Evolutionary conservation across 2,113 vertebrate species (phyloP).

Genomic region (Chunga burmeisteri): DNA sequence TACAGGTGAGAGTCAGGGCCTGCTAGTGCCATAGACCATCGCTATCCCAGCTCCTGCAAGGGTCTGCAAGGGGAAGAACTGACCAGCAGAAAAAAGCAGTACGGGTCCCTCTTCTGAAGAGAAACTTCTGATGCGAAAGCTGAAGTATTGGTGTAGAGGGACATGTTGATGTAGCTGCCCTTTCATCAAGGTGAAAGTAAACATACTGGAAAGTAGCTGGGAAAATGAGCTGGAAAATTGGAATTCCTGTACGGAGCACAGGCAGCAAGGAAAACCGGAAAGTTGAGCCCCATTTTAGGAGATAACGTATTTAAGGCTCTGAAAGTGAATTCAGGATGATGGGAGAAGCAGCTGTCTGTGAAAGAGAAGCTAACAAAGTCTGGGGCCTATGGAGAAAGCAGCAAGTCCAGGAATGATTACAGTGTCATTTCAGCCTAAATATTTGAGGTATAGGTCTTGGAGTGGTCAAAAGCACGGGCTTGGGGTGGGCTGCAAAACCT

Average conservation of each 20-base stretch:
- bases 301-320: background rate
- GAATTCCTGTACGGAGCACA: background rate
- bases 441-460: background rate
- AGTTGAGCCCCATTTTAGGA: background rate
- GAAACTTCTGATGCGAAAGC: background rate
- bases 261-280: background rate
- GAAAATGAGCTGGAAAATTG: background rate
- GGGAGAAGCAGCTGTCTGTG: background rate
- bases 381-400: background rate
- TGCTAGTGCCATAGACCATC: background rate
- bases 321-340: background rate
- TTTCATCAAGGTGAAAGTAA: background rate
- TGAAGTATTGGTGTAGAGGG: background rate
- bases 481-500: background rate
- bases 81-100: background rate
- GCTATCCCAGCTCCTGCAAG: background rate
- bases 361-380: background rate
- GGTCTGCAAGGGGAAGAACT: background rate
- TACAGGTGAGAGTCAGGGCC: background rate
- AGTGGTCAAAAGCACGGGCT: background rate
- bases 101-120: background rate
- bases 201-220: background rate
- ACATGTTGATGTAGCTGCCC: background rate
- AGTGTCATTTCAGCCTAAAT: background rate
- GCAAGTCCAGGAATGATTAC: background rate